Conservation (phyloP, 1,140 invertebrate species). For the Drosophila lowei region DNA sequence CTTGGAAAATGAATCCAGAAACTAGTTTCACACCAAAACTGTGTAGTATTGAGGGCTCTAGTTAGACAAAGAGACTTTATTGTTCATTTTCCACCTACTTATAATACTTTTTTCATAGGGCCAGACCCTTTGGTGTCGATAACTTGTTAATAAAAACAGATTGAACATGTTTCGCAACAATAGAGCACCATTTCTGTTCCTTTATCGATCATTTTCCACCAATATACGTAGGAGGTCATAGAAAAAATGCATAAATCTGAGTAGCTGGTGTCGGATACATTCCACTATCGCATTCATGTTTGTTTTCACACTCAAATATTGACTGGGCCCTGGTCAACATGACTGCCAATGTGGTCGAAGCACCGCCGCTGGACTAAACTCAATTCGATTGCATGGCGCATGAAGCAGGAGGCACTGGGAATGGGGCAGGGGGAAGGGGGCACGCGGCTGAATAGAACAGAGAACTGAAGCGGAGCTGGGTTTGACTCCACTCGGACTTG, state of each 20-base stretch:
- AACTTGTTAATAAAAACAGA: too few species aligned
- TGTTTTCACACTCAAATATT: conserved; percentile 51
- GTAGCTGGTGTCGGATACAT: conserved; percentile 8
- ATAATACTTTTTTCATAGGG: too few species aligned
- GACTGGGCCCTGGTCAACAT: conserved; percentile 48
- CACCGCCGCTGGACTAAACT: conserved; percentile 78
- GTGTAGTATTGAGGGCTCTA: too few species aligned
- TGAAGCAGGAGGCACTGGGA: not conserved
- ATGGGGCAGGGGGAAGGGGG: not conserved
- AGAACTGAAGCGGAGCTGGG: not conserved
- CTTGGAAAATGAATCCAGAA: too few species aligned
- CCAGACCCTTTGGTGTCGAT: too few species aligned
- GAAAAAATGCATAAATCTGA: conserved; percentile 31
- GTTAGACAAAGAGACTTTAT: too few species aligned
- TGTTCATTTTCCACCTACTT: too few species aligned
- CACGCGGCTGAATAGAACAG: not conserved
- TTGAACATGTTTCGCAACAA: too few species aligned
- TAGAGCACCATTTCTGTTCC: too few species aligned
- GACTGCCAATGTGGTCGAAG: conserved; percentile 40
- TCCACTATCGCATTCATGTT: conserved; percentile 40
- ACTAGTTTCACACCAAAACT: too few species aligned
- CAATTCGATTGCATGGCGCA: not conserved
- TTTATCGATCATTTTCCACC: too few species aligned
- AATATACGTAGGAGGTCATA: not conserved
- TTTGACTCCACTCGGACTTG: conserved; percentile 78